Evolutionary conservation across 53 echinoderm and acorn worm species (phyloP), one percentile per base, ranked within the genome.

Genomic region (Arbacia lixula): DNA sequence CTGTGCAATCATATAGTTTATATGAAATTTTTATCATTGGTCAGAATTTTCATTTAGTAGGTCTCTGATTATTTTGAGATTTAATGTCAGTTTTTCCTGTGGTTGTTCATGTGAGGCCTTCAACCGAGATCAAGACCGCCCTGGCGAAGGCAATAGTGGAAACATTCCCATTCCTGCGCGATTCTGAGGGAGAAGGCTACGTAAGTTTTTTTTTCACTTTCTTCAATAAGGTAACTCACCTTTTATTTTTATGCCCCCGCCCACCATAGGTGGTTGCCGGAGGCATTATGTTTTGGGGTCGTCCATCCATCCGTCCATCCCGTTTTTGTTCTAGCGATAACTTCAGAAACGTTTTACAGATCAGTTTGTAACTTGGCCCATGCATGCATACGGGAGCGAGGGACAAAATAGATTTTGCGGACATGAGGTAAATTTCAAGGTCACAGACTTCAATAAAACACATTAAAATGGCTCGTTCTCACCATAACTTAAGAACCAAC

Each of bases 171-270:
- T 85, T 57, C 38, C 85, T 71, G 53, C 71, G 56, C 17, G 85
- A 85, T 85, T 85, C 85, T 55, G 85, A 85, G 57, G 85, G 85
- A 54, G 85, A 85, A 85, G 85, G 85, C 72, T 58, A 85, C 54
- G 85, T 40, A 52, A 85, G 40, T 72, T 40, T 42, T 67, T 68
- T 84, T 51, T 84, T 84, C 71, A 71, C 71, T 71, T 71, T 71
- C 71, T 17, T 71, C 17, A 11, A 17, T 71, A 71, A 71, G 71
- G 71, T 71, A 71, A 71, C 17, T 71, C 71, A 71, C n/a, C n/a
- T n/a, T n/a, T n/a, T n/a, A n/a, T n/a, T n/a, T n/a, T n/a, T n/a
- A n/a, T n/a, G n/a, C n/a, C n/a, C n/a, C n/a, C n/a, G n/a, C n/a
- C n/a, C n/a, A n/a, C 71, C 71, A 43, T 71, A 68, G 68, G 68